These are phyloP conservation scores for Bovichtus variegatus DNA, from an alignment of 2,797 vertebrate genomes.

Conservation along the genomic window DNA sequence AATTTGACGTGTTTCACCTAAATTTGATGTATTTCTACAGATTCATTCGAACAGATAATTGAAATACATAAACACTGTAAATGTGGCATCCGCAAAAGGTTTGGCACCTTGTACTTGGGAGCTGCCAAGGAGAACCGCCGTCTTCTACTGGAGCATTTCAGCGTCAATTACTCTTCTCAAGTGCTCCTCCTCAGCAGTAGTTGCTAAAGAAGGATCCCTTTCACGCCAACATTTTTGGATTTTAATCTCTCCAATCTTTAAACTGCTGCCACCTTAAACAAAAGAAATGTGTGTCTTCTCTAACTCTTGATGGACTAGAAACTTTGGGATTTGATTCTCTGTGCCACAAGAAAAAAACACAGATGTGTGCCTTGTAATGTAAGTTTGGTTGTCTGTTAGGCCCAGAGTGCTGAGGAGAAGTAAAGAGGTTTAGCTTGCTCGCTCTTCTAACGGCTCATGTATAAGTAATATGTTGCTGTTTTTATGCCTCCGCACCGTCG, in stretches of 20 bases:
- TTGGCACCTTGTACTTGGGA: not conserved
- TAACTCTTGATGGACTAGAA: slow-evolving; percentile 1
- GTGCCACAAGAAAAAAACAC: slow-evolving; percentile 12
- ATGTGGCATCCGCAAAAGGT: slow-evolving; percentile 2
- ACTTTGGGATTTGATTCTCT: slow-evolving; percentile 5
- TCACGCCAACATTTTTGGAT: not conserved
- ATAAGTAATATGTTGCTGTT: not conserved
- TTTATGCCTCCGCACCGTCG: not conserved
- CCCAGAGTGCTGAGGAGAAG: not conserved
- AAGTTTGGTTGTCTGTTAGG: slow-evolving; percentile 8
- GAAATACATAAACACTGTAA: not conserved
- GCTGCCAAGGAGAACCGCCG: not conserved
- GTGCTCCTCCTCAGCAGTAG: slow-evolving; percentile 9
- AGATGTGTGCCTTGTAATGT: slow-evolving; percentile 8
- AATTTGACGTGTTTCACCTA: not conserved
- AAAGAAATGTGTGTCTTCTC: not conserved
- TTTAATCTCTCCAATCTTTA: not conserved
- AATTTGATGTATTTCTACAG: not conserved
- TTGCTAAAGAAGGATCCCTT: not conserved
- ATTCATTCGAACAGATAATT: not conserved
- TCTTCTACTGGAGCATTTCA: not conserved
- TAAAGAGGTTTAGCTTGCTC: not conserved
- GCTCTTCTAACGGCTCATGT: not conserved
- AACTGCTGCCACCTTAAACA: slow-evolving; percentile 3
- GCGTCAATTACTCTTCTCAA: not conserved